Evolutionary conservation across 2,113 vertebrate genomes (phyloP).

Genomic region (Pleuronectes platessa): DNA sequence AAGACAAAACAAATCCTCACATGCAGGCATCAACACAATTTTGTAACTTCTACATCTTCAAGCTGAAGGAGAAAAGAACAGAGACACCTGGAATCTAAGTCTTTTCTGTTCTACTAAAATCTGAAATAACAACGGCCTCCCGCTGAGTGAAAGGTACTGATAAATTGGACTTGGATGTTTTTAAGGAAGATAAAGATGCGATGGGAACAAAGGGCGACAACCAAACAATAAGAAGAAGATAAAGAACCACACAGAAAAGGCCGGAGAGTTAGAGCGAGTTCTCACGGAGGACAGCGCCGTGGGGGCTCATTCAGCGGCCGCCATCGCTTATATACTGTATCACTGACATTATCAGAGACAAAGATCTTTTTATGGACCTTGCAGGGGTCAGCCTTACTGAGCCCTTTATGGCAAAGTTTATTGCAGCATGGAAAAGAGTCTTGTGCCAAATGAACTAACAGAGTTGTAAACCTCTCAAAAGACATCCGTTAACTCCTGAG

Average conservation of each 20-base stretch:
- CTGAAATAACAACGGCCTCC: background rate
- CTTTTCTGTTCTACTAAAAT: background rate
- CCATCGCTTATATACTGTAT: conserved; percentile 45
- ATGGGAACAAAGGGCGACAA: conserved; percentile 4
- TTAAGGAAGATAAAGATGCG: background rate
- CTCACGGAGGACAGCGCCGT: conserved; percentile 4
- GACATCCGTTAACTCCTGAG: conserved; percentile 67
- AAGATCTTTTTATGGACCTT: conserved; percentile 74
- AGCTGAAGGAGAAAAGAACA: background rate
- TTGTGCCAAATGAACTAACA: conserved; percentile 72
- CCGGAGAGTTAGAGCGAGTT: background rate
- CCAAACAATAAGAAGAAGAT: conserved; percentile 16
- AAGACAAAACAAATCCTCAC: background rate
- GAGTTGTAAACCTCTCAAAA: conserved; percentile 72
- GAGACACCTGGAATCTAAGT: conserved; percentile 1
- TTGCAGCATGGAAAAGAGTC: conserved; percentile 58
- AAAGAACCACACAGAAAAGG: conserved; percentile 11
- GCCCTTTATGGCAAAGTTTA: conserved; percentile 71
- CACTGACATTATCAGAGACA: conserved; percentile 71
- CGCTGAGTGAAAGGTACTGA: background rate
- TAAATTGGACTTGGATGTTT: background rate
- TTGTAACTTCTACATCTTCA: background rate
- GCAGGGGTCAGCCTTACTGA: conserved; percentile 69
- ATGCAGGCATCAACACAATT: background rate
- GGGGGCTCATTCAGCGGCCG: conserved; percentile 26